Percentiles rank a stretch among this genome's conserved stretches.
Evolutionary conservation across 2,113 vertebrate species (phyloP).

Genomic region (Motacilla tschutschensis): DNA sequence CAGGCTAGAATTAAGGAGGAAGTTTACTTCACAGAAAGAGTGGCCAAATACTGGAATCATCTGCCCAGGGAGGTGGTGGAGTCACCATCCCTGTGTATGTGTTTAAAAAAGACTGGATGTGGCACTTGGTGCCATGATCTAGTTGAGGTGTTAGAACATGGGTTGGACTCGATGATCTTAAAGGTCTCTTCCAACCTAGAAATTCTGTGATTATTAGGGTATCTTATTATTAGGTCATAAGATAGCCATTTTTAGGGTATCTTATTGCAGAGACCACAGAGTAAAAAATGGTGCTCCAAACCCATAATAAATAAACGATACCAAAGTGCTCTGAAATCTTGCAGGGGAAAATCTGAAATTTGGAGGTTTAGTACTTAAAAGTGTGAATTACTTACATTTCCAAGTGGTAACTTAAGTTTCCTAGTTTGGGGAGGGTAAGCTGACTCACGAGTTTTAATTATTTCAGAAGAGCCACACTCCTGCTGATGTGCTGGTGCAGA

Average conservation of each 20-base stretch:
- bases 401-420: background rate
- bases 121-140: no score
- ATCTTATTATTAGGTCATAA: background rate
- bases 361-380: background rate
- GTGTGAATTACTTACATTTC: background rate
- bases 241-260: background rate
- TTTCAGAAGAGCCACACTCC: background rate
- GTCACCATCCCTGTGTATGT: no score
- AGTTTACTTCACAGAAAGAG: no score
- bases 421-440: background rate
- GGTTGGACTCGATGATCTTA: no score
- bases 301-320: rapidly evolving
- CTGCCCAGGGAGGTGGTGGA: no score
- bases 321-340: background rate
- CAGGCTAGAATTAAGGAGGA: no score
- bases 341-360: background rate
- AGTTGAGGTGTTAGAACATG: no score
- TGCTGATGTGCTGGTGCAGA: background rate
- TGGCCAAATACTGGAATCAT: no score
- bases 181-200: no score
- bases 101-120: no score
- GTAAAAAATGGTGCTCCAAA: background rate
- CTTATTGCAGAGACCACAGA: background rate
- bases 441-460: background rate
- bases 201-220: no score